Evolutionary conservation across 1,140 invertebrate genomes (phyloP).

Genomic region (Oryzaephilus surinamensis): DNA sequence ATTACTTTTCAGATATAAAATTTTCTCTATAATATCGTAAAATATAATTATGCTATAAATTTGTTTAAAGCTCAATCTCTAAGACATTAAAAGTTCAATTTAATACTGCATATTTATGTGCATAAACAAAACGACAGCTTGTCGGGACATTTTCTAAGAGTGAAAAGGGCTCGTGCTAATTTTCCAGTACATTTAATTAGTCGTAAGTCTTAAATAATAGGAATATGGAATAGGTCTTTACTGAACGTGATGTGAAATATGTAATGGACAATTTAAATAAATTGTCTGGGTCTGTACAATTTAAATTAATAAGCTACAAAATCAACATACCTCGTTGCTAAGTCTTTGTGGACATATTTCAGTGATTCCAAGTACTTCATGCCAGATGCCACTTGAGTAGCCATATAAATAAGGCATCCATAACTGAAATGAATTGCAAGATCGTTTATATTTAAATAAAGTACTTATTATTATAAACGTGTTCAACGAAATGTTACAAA

Average conservation of each 20-base stretch:
- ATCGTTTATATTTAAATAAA: too few relatives aligned
- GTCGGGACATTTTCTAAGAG: slow-evolving; percentile 12
- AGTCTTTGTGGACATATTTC: slow-evolving; percentile 66
- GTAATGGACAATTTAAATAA: slow-evolving; percentile 4
- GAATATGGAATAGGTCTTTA: slow-evolving; percentile 14
- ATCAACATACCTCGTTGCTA: slow-evolving; percentile 53
- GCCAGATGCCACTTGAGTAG: slow-evolving; percentile 69
- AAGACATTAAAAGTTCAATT: slow-evolving; percentile 15
- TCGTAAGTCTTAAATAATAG: slow-evolving; percentile 4
- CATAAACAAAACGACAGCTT: slow-evolving; percentile 19
- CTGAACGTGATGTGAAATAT: slow-evolving; percentile 16
- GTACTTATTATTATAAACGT: too few relatives aligned
- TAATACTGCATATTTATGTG: slow-evolving; percentile 17
- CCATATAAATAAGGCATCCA: slow-evolving; percentile 62
- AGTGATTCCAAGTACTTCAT: slow-evolving; percentile 75
- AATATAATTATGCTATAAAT: slow-evolving; percentile 11
- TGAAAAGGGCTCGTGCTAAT: slow-evolving; percentile 10
- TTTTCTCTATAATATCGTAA: slow-evolving; percentile 9
- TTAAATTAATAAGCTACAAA: too few relatives aligned
- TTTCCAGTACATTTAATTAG: slow-evolving; percentile 16
- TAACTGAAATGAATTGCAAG: slow-evolving; percentile 43
- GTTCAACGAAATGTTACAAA: too few relatives aligned
- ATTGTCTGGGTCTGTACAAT: too few relatives aligned
- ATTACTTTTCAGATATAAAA: slow-evolving; percentile 10
- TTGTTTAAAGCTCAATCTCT: slow-evolving; percentile 10